Base-by-base conservation (phyloP, 2,113 vertebrate genomes). In the Lampris megalopsis region DNA sequence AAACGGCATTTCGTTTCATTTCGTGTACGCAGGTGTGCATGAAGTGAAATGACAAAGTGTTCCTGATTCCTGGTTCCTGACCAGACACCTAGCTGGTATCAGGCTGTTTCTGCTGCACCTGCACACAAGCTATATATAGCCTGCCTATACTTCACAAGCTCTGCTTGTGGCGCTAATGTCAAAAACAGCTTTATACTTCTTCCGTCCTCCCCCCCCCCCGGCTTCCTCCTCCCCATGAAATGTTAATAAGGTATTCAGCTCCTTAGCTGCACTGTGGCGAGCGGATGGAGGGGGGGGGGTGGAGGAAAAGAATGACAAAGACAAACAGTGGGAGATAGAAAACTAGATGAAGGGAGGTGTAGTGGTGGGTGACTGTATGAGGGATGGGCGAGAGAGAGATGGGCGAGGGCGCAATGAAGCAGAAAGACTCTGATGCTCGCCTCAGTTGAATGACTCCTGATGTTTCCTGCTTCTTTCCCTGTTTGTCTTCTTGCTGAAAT, bases 191-290 rank as follows among this genome's bases (percentile, higher is more conserved):
- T 68, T 75, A 24, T 60, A 6, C 71, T 63, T 53, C 40, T 57
- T 54, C n/a, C 4, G 0, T 59, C 9, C 10, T 11, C 40, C 60
- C 11, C 40, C 47, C n/a, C 45, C 47, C 35, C 9, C 50, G 50
- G 53, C 24, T 65, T 56, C 59, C 48, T 73, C 49, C 13, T 54
- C 2, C 8, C 59, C 64, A 68, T 80, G 66, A 87, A 87, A 80
- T 86, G 79, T 87, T 88, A 82, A 88, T 86, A 50, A 70, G 77
- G 57, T 41, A 63, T 47, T 68, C 42, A 70, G 74, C 69, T 81
- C 68, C 54, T 85, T 71, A 38, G 73, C 75, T 83, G 68, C 77
- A 76, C 77, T 38, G 72, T 0, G 50, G n/a, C 24, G 75, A 53
- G 66, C 40, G n/a, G n/a, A 56, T 50, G 24, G 9, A 11, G 9